Evolutionary conservation across 2,113 vertebrate species (phyloP), one percentile per base, ranked within the genome.

Genomic region (Agapornis roseicollis): DNA sequence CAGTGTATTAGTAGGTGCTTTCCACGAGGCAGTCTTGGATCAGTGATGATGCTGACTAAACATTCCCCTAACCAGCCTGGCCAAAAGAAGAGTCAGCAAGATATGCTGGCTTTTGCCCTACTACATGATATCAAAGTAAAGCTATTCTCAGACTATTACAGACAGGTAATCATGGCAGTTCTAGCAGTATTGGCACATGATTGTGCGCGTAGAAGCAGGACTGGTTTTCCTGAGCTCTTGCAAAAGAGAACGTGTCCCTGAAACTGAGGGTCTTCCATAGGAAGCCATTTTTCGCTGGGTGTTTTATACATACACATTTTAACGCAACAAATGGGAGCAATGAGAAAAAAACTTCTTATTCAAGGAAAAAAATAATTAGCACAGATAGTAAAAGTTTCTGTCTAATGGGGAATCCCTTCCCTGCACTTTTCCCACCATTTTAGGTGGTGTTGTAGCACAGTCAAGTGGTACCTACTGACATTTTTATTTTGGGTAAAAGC

Each of bases 401-500:
- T 68, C 33, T 81, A 84, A 52, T 8, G 70, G 72, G 72, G 90
- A 93, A 93, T 79, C 52, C 41, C 22, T 80, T 93, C 49, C 41
- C 53, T 82, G 24, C 8, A 84, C 84, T 95, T 46, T 88, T 85
- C 77, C 73, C 63, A 91, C 44, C 55, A 78, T 90, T 94, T 95
- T 70, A 93, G 78, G 52, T 42, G 31, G 78, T 95, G 78, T 70
- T 92, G 95, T 74, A 96, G 91, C 93, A 96, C 93, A 97, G 90
- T 96, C 82, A 96, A 96, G 93, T 88, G 94, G 93, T 91, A 96
- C 76, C 56, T 85, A 85, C 41, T 91, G 85, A 96, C 85, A 71
- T 85, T 97, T 96, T 91, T 94, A 74, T 96, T 94, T 91, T 95
- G 85, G 88, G 88, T 90, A 94, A 91, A 96, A 96, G 94, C 91